These are phyloP conservation scores for Baronia brevicornis DNA, from an alignment of 2,888 invertebrate species.

Conservation along the genomic window DNA sequence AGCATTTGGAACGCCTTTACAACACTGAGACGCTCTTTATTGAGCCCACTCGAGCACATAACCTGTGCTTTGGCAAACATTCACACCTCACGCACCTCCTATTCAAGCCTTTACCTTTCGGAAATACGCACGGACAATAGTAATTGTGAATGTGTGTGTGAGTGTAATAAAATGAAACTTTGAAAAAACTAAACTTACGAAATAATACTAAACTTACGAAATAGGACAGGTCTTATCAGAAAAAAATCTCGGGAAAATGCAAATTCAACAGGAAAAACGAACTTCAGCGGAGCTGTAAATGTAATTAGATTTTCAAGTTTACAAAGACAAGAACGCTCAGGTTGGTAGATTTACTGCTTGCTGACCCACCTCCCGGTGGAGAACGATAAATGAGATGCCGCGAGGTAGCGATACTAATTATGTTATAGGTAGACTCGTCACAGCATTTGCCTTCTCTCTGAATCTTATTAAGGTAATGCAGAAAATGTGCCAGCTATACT, in stretches of 20 bases:
- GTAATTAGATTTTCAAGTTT: slow-evolving; percentile 75
- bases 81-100: slow-evolving; percentile 31
- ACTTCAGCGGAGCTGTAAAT: slow-evolving; percentile 69
- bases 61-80: slow-evolving; percentile 49
- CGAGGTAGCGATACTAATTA: slow-evolving; percentile 73
- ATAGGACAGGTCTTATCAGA: slow-evolving; percentile 37
- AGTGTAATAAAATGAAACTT: slow-evolving; percentile 12
- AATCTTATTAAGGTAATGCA: slow-evolving; percentile 57
- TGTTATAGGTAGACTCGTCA: slow-evolving; percentile 57
- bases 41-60: slow-evolving; percentile 58
- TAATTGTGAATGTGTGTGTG: slow-evolving; percentile 19
- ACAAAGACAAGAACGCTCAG: slow-evolving; percentile 72
- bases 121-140: slow-evolving; percentile 24
- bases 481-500: slow-evolving; percentile 20
- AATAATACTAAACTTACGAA: slow-evolving; percentile 22
- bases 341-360: slow-evolving; percentile 71
- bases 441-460: slow-evolving; percentile 48
- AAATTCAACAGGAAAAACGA: slow-evolving; percentile 60
- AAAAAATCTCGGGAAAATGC: slow-evolving; percentile 60
- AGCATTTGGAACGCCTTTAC: slow-evolving; percentile 70
- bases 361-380: slow-evolving; percentile 69
- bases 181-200: slow-evolving; percentile 13
- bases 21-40: slow-evolving; percentile 67
- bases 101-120: slow-evolving; percentile 22
- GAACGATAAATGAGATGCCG: slow-evolving; percentile 70